Conservation (phyloP, 2,888 invertebrate species). For the Adineta ricciae region DNA sequence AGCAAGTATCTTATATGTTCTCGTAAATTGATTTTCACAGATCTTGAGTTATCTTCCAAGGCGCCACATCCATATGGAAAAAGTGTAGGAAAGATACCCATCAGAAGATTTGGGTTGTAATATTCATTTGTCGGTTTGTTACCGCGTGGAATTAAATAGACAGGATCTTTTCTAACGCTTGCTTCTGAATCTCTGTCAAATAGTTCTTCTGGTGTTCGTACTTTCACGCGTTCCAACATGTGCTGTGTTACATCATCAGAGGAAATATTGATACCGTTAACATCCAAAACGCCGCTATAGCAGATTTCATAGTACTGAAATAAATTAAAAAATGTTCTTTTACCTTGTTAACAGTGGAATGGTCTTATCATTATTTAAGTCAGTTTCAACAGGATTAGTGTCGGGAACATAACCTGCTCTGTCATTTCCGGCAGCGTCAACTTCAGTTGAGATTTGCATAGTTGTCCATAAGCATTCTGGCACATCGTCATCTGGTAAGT, state of each 20-base stretch:
- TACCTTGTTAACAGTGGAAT: not conserved
- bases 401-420: not conserved
- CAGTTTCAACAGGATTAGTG: not conserved
- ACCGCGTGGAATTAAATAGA: not conserved
- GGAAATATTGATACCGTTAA: not conserved
- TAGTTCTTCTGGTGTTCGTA: too few species aligned
- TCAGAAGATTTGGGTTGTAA: not conserved
- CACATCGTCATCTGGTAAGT: not conserved
- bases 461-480: not conserved
- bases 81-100: not conserved
- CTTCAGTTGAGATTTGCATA: not conserved
- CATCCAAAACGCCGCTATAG: not conserved
- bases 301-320: not conserved
- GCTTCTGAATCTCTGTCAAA: not conserved
- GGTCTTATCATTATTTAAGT: not conserved
- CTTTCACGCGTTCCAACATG: not conserved
- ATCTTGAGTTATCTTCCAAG: not conserved
- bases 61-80: conserved; percentile 4
- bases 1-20: not conserved
- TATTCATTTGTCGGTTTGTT: not conserved
- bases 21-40: not conserved
- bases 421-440: not conserved
- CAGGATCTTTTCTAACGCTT: not conserved
- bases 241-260: not conserved
- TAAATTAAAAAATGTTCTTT: not conserved